Evolutionary conservation across 2,888 invertebrate genomes (phyloP).

Genomic region (Phaedon cochleariae): DNA sequence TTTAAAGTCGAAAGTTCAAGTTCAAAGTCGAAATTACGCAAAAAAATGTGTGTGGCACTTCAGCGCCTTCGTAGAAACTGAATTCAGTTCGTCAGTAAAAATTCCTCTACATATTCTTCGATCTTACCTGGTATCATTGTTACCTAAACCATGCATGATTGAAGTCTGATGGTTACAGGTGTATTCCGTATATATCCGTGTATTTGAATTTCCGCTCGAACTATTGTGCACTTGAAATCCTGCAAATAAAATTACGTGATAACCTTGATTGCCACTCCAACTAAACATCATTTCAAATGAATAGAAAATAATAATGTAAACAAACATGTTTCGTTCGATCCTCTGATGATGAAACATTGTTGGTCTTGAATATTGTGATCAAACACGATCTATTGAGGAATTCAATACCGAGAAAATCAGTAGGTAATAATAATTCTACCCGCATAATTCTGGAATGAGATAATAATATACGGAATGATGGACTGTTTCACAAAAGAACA

Average conservation of each 20-base stretch:
- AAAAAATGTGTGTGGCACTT: too few species aligned
- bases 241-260: slow-evolving; percentile 39
- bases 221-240: slow-evolving; percentile 27
- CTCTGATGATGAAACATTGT: background rate
- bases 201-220: background rate
- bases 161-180: too few species aligned
- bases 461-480: background rate
- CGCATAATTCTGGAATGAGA: too few species aligned
- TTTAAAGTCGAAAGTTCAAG: too few species aligned
- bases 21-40: too few species aligned
- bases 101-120: too few species aligned
- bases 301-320: slow-evolving; percentile 1
- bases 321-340: background rate
- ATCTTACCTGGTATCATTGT: too few species aligned
- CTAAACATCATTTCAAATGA: background rate
- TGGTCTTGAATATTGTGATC: background rate
- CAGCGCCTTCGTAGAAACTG: too few species aligned
- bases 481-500: too few species aligned
- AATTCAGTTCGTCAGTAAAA: too few species aligned
- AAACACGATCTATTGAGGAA: background rate
- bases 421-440: background rate
- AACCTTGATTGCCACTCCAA: slow-evolving; percentile 35
- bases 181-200: background rate
- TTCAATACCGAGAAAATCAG: background rate
- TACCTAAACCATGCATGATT: too few species aligned